phyloP scores from a whole-genome alignment of 2,113 vertebrate species.

The Callipepla squamata region DNA sequence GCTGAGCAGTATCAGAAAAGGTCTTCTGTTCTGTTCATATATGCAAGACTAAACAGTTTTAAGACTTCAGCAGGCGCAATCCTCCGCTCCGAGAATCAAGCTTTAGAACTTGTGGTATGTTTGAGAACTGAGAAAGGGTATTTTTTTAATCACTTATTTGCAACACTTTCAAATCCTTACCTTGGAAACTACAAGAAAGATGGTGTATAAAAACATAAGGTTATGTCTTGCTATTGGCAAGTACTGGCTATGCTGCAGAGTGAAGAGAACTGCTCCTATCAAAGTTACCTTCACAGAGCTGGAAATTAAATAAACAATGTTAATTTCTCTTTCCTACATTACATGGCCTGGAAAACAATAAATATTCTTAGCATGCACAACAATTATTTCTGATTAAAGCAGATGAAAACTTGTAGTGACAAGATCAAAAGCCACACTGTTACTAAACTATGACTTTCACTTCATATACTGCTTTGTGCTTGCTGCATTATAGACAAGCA shows the following conservation, averaged over 20 bases:
- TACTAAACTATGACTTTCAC: not conserved
- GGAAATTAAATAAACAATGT: conserved; percentile 62
- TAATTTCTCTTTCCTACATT: not conserved
- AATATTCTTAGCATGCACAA: not conserved
- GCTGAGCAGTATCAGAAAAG: not conserved
- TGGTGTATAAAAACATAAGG: conserved; percentile 90
- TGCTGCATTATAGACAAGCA: not conserved
- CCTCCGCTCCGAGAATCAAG: not conserved
- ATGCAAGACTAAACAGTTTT: not conserved
- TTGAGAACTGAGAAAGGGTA: not conserved
- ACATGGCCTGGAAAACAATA: not conserved
- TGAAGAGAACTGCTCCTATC: conserved; percentile 91
- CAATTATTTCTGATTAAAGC: not conserved
- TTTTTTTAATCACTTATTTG: not conserved
- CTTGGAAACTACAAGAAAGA: conserved; percentile 89
- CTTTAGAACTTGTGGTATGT: not conserved
- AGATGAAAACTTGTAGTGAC: not conserved
- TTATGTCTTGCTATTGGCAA: conserved; percentile 86
- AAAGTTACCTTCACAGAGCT: conserved; percentile 93
- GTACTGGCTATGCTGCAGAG: conserved; percentile 85
- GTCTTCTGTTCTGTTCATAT: not conserved
- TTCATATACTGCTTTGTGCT: not conserved
- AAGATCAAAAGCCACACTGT: not conserved
- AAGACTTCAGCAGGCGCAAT: not conserved
- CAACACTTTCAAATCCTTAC: conserved; percentile 74